Base-by-base conservation (phyloP, 64 coral and sea anemone genomes). In the Exaiptasia diaphana region DNA sequence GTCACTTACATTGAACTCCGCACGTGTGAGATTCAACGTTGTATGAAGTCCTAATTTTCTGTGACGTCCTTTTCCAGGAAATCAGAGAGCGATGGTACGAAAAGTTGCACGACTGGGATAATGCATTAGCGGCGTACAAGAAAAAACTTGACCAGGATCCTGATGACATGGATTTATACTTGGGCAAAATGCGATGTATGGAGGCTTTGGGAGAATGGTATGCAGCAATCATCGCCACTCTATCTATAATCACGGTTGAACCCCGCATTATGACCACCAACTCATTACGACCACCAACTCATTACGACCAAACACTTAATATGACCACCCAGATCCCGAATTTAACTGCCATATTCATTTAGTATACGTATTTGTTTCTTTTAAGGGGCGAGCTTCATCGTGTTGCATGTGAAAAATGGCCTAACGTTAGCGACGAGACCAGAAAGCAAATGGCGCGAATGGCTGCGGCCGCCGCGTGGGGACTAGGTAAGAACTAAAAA, bases 11-110 rank as follows among this genome's bases (percentile, higher is more conserved):
- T n/a, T n/a, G n/a, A n/a, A n/a, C n/a, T n/a, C n/a, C n/a, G n/a
- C n/a, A n/a, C n/a, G n/a, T n/a, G n/a, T n/a, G n/a, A n/a, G n/a
- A n/a, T n/a, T n/a, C n/a, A n/a, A n/a, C n/a, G n/a, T n/a, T n/a
- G n/a, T n/a, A n/a, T n/a, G n/a, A n/a, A n/a, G n/a, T n/a, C n/a
- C n/a, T n/a, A n/a, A n/a, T n/a, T n/a, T n/a, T n/a, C n/a, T n/a
- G n/a, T n/a, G n/a, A n/a, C n/a, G n/a, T n/a, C n/a, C n/a, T n/a
- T 65, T 37, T 65, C 22, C 15, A 94, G 94, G 90, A 99, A 99
- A 88, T 99, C 54, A 87, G 90, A 71, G 94, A 99, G 50, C 89
- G 94, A 6, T 99, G 94, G 94, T 91, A 99, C 50, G 94, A 99
- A 49, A 99, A 99, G 69, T 49, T 99, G 2, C 94, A 99, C 38